Evolutionary conservation across 2,797 vertebrate genomes (phyloP), one percentile per base, ranked within the genome.

Genomic region (Sebastiscus tertius): DNA sequence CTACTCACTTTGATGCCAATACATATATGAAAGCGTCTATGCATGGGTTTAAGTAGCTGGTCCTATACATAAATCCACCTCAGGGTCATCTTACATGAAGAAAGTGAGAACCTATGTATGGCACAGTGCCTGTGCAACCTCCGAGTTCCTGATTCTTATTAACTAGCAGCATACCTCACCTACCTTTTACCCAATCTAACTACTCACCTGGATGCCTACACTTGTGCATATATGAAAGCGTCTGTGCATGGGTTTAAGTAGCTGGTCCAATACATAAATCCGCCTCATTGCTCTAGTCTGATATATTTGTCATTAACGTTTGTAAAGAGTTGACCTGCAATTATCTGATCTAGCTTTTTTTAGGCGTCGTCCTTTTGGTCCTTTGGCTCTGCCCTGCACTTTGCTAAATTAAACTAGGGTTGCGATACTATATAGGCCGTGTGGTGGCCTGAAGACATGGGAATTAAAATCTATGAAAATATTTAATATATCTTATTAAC

Each of bases 251-350:
- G 5, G 33, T 24, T 73, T 26, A 58, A 29, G 58, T 16, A 61
- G 16, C 54, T 77, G 16, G 4, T 75, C 4, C 18, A 66, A 13
- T 69, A 14, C 18, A 12, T 7, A 29, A 20, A 54, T 13, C 58
- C 33, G 49, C 46, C 13, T 14, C 8, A 61, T 24, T 39, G 12
- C 54, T 39, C 36, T 39, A 39, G 36, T 39, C 36, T 39, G 36
- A 39, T 39, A 39, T 72, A 75, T 80, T 79, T 31, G 36, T 80
- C 79, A 85, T 82, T 90, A 89, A 80, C 71, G 70, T 63, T 13
- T 39, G 69, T 26, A 10, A 14, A 77, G 61, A 39, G 34, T 34
- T 42, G 70, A 39, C 42, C 58, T 82, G 14, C 68, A 82, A 86
- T 69, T 0, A 74, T 73, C 11, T 34, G 4, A 1, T 76, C 6